These are phyloP conservation scores for Archilochus colubris DNA, from an alignment of 2,113 vertebrate genomes.

Conservation along the genomic window DNA sequence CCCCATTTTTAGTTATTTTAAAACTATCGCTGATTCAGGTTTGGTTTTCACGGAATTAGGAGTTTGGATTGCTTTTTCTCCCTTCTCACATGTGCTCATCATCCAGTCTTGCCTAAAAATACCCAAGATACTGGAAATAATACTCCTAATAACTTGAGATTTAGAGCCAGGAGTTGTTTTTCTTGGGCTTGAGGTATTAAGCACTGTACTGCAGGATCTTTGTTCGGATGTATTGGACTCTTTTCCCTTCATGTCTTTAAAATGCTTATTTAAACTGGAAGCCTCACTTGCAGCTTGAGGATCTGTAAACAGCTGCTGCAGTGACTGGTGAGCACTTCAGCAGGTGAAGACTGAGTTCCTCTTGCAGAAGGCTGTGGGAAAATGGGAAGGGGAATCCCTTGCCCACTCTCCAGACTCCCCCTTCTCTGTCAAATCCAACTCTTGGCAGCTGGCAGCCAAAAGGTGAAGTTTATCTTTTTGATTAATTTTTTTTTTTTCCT, in stretches of 20 bases:
- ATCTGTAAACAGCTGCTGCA: not conserved
- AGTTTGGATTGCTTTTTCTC: slow-evolving; percentile 25
- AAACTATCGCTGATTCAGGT: not conserved
- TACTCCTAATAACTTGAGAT: not conserved
- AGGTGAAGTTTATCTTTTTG: not conserved
- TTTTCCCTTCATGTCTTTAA: not conserved
- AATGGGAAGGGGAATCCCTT: not conserved
- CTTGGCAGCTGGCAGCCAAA: not conserved
- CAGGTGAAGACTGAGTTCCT: not conserved
- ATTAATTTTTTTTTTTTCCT: not conserved
- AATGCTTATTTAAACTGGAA: not conserved
- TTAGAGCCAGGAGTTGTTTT: not conserved
- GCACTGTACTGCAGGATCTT: not conserved
- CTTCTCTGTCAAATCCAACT: not conserved
- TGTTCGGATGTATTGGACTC: accelerated
- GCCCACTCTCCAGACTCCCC: not conserved
- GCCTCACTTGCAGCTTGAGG: not conserved
- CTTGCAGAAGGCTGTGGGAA: not conserved
- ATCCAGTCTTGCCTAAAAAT: not conserved
- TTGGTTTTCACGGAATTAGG: slow-evolving; percentile 12
- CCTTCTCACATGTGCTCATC: not conserved
- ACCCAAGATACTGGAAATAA: not conserved
- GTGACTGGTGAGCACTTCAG: not conserved
- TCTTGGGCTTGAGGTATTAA: not conserved
- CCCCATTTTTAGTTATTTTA: not conserved